Percentiles rank a stretch among this genome's conserved stretches.
Evolutionary conservation across 2,113 vertebrate genomes (phyloP).

Genomic region (pig (Sus scrofa)): DNA sequence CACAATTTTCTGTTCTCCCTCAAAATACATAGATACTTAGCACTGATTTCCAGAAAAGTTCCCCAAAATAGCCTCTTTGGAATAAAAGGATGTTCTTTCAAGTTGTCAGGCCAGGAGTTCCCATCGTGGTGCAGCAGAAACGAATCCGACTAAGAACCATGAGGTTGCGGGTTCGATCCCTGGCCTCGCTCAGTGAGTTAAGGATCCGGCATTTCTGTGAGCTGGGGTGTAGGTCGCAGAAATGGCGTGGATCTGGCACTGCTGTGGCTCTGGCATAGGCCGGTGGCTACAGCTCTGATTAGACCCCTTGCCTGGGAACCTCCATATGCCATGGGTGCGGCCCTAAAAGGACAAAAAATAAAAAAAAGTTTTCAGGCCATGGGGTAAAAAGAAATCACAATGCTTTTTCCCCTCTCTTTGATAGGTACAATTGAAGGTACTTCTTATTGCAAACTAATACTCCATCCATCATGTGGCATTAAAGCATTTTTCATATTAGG

Average conservation of each 20-base stretch:
- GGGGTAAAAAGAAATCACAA: background rate
- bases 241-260: too few species aligned
- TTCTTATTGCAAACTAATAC: slow-evolving; percentile 28
- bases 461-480: background rate
- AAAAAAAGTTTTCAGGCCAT: background rate
- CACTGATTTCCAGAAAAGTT: background rate
- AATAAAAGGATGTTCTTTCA: slow-evolving; percentile 41
- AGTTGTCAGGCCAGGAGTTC: background rate
- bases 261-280: too few species aligned
- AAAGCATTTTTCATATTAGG: slow-evolving; percentile 21
- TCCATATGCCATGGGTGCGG: too few species aligned
- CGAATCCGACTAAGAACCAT: too few species aligned
- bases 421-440: background rate
- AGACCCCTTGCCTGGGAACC: too few species aligned
- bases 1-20: background rate
- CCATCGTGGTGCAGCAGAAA: too few species aligned
- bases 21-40: background rate
- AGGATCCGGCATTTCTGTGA: too few species aligned
- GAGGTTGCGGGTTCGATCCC: too few species aligned
- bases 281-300: too few species aligned
- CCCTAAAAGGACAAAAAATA: too few species aligned
- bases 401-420: background rate
- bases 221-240: too few species aligned
- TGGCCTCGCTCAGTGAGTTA: too few species aligned
- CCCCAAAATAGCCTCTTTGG: background rate